Evolutionary conservation across 2,888 invertebrate species (phyloP), one percentile per base, ranked within the genome.

Genomic region (Serrognathus titanus): DNA sequence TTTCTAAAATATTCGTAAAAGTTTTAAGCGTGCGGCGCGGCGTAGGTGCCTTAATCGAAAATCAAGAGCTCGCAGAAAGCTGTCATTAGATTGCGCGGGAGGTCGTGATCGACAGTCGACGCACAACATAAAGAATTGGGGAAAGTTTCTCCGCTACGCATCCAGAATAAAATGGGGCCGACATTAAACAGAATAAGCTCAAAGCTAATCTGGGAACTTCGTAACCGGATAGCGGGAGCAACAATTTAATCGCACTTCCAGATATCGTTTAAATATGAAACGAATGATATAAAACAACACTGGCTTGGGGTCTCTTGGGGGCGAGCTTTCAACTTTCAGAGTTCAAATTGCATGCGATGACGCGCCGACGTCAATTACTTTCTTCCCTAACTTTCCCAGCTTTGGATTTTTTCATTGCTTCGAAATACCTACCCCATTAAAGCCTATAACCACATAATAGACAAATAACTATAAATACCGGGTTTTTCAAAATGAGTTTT

Each of bases 191-290:
- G 43, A 43, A 43, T 43, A 16, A 20, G 48, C 48, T 9, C 35
- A 48, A 36, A 48, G 12, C 36, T 48, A 48, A 48, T 48, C 48
- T 48, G 48, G 48, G 31, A 48, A 48, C 48, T 66, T 65, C 63
- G 59, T 57, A 57, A 60, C 59, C 58, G 61, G 63, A 61, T 61
- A 61, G 59, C 61, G 61, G 59, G 56, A 63, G 62, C 55, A 55
- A 55, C 64, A 60, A 63, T 63, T 67, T 66, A 63, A 65, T 63
- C 61, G 59, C 57, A 57, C 61, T 60, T 62, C 61, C 63, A 55
- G 62, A 65, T 64, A 60, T 56, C 63, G 62, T 67, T 66, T 66
- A 63, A 65, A 65, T 65, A 67, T 63, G 65, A 61, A 64, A 61
- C 60, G 62, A 49, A 58, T 65, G 65, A 66, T 64, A 61, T 64